A percentile compares a stretch with the other conserved stretches of the same genome.
Evolutionary conservation across 2,113 vertebrate genomes (phyloP).

Genomic region (Bungarus multicinctus): DNA sequence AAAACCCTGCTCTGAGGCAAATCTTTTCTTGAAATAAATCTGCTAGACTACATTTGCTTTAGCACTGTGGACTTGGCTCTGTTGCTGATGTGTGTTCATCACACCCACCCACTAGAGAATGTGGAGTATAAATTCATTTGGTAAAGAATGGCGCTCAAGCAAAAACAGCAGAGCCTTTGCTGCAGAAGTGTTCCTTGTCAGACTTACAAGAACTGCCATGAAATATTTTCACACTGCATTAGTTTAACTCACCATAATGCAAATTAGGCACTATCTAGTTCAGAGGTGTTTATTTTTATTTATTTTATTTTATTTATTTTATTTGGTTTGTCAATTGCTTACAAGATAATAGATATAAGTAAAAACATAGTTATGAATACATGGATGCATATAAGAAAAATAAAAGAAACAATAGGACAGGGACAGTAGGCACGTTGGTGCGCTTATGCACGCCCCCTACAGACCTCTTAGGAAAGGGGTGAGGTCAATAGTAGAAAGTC

Average conservation of each 20-base stretch:
- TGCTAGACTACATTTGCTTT: background rate
- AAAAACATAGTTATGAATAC: no score
- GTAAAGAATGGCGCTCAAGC: background rate
- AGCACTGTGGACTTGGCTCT: background rate
- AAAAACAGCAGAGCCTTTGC: background rate
- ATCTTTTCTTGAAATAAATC: background rate
- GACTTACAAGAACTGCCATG: background rate
- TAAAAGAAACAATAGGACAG: no score
- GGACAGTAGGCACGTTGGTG: no score
- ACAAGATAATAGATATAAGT: no score
- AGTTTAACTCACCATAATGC: background rate
- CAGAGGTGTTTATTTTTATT: no score
- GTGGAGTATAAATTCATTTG: background rate
- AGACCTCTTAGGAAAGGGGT: no score
- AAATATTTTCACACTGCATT: background rate
- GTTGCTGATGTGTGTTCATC: constrained; percentile 1
- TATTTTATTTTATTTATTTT: no score
- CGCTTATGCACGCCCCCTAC: no score
- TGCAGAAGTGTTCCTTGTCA: background rate
- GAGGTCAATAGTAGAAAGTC: no score
- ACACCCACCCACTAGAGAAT: background rate
- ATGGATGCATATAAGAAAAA: no score
- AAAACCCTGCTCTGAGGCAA: background rate
- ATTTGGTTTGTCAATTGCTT: no score
- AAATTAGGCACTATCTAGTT: background rate